Conservation (phyloP, 92 coral and sea anemone genomes). For the Bergia puertoricense region DNA sequence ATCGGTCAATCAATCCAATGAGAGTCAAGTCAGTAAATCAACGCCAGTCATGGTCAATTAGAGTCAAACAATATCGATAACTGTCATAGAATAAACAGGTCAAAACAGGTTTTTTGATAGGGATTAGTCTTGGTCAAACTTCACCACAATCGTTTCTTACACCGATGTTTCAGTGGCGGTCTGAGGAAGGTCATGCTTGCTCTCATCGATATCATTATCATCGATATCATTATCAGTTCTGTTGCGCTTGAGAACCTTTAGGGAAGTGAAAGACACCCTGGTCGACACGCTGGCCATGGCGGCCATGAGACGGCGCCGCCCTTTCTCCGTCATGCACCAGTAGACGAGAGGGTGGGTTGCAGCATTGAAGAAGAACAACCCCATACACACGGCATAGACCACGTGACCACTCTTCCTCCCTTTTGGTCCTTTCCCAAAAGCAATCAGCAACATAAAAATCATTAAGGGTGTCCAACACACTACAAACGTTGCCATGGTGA, state of each 20-base stretch:
- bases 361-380: slow-evolving; percentile 22
- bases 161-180: background rate
- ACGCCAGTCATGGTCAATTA: background rate
- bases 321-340: slow-evolving; percentile 19
- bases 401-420: background rate
- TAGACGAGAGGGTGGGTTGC: slow-evolving; percentile 20
- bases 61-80: background rate
- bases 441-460: background rate
- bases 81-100: background rate
- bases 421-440: background rate
- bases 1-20: too few relatives aligned
- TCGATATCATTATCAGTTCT: background rate
- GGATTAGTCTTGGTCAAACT: background rate
- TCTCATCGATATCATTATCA: background rate
- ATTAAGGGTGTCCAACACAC: slow-evolving; percentile 20
- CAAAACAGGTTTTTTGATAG: background rate
- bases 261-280: background rate
- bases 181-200: background rate
- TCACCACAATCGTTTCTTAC: too few relatives aligned
- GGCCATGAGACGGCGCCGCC: background rate
- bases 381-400: slow-evolving; percentile 12
- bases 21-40: background rate
- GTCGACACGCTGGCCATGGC: background rate
- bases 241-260: background rate
- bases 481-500: slow-evolving; percentile 26